A percentile compares a stretch with the other conserved stretches of the same genome.
phyloP scores from a whole-genome alignment of 2,888 invertebrate species.

The Mesochorus sp. region DNA sequence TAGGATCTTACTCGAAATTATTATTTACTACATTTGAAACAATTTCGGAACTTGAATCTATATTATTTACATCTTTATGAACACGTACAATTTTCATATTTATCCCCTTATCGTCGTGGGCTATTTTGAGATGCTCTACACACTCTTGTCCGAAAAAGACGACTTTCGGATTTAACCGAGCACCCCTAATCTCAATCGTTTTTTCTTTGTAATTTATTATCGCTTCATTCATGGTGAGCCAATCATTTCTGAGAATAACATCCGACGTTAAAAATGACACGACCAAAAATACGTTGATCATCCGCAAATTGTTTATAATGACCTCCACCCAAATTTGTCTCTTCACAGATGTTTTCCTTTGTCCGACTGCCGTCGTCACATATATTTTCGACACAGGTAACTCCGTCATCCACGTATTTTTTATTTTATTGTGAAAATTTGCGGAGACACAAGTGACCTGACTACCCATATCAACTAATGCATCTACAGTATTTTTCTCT shows the following conservation, averaged over 20 bases:
- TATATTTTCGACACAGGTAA: constrained; percentile 37
- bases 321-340: constrained; percentile 26
- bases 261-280: constrained; percentile 34
- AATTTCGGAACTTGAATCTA: too few relatives aligned
- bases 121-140: too few relatives aligned
- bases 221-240: constrained; percentile 16
- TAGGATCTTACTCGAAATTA: too few relatives aligned
- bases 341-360: constrained; percentile 33
- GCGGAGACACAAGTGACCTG: constrained; percentile 51
- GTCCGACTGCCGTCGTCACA: constrained; percentile 30
- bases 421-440: constrained; percentile 22
- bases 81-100: too few relatives aligned
- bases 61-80: too few relatives aligned
- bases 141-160: too few relatives aligned
- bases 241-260: constrained; percentile 51
- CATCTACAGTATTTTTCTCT: neutral
- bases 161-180: too few relatives aligned
- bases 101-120: too few relatives aligned
- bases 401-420: neutral
- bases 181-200: neutral
- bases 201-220: constrained; percentile 10
- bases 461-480: constrained; percentile 35
- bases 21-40: too few relatives aligned
- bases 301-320: neutral
- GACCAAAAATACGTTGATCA: constrained; percentile 29